Conservation (phyloP, 2,888 invertebrate genomes). For the Iphiclides podalirius region DNA sequence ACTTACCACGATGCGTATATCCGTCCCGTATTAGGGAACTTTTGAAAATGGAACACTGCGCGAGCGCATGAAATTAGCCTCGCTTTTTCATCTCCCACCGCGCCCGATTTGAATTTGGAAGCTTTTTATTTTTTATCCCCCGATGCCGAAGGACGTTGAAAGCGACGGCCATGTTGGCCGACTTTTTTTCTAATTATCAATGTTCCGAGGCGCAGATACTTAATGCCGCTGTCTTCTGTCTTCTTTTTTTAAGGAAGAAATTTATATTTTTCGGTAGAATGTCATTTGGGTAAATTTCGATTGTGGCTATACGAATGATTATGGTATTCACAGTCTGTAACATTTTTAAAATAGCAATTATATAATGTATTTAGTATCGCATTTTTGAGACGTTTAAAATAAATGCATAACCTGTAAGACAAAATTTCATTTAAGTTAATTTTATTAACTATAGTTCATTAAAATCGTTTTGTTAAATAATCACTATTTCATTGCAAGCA, state of each 20-base stretch:
- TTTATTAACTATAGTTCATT: too few species aligned
- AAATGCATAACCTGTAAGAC: too few species aligned
- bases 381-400: too few species aligned
- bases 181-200: slow-evolving; percentile 64
- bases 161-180: slow-evolving; percentile 60
- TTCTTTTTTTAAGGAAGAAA: slow-evolving; percentile 35
- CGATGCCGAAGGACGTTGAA: slow-evolving; percentile 57
- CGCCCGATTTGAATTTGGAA: slow-evolving; percentile 66
- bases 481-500: too few species aligned
- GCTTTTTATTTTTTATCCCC: slow-evolving; percentile 49
- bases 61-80: slow-evolving; percentile 73
- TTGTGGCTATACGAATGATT: slow-evolving; percentile 25
- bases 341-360: slow-evolving; percentile 29
- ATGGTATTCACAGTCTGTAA: slow-evolving; percentile 24
- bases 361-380: too few species aligned
- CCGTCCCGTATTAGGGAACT: slow-evolving; percentile 47
- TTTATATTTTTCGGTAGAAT: slow-evolving; percentile 52
- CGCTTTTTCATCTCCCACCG: slow-evolving; percentile 72
- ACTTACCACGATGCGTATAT: slow-evolving; percentile 17
- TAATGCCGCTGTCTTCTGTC: slow-evolving; percentile 33
- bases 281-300: slow-evolving; percentile 54
- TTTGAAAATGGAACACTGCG: slow-evolving; percentile 68
- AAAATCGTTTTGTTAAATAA: too few species aligned
- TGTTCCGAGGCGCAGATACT: slow-evolving; percentile 41
- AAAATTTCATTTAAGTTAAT: too few species aligned